Conservation (phyloP, 2,888 invertebrate genomes). For the Glyphotaelius pellucidus region DNA sequence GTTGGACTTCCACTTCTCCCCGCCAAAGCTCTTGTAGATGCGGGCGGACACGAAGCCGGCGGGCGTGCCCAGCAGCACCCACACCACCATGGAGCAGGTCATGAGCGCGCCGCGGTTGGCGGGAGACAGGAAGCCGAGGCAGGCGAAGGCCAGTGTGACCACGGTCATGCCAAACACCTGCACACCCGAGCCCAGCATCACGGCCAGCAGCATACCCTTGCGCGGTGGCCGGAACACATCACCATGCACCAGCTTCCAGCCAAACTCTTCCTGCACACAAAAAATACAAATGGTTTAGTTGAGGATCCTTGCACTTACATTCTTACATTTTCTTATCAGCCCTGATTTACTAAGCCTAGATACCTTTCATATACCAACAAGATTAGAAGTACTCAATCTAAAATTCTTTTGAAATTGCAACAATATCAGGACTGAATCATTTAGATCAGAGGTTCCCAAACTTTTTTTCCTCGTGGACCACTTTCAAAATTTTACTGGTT, state of each 20-base stretch:
- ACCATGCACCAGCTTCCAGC: constrained; percentile 99
- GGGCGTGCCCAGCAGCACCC: constrained; percentile 97
- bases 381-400: no score
- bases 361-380: no score
- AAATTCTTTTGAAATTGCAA: no score
- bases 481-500: no score
- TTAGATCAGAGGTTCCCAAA: no score
- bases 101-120: constrained; percentile 98
- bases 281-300: constrained; percentile 67
- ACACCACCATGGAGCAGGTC: constrained; percentile 98
- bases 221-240: constrained; percentile 98
- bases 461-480: no score
- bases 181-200: constrained; percentile 96
- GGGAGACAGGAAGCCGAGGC: constrained; percentile 98
- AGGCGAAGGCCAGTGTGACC: constrained; percentile 98
- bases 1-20: constrained; percentile 99
- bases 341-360: no score
- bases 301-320: not conserved
- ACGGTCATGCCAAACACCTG: constrained; percentile 97
- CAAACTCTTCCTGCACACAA: constrained; percentile 91
- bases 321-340: no score
- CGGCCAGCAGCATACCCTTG: constrained; percentile 96
- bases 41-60: constrained; percentile 98
- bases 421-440: no score
- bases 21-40: constrained; percentile 99